These are phyloP conservation scores for Pangasius larnaudii DNA, from an alignment of 2,797 vertebrate species.

Conservation along the genomic window DNA sequence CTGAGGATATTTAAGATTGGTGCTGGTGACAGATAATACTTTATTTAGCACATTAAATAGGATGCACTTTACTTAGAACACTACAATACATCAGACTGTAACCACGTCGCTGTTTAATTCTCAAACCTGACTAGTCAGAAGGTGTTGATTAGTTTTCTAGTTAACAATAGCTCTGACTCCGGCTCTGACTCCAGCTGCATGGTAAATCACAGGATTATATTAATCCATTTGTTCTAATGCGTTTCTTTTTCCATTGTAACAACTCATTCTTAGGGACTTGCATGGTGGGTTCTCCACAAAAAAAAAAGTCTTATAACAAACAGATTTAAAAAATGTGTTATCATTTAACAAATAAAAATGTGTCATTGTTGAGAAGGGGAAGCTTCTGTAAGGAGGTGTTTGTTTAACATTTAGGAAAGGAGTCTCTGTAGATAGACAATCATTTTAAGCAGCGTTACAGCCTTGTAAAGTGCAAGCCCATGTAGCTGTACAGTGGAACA, in stretches of 20 bases:
- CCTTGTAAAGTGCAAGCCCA: background rate
- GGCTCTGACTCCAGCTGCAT: background rate
- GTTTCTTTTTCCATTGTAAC: background rate
- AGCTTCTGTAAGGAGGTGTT: background rate
- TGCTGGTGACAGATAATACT: background rate
- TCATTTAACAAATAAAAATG: background rate
- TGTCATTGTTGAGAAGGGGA: background rate
- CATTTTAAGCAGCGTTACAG: background rate
- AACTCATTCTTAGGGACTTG: background rate
- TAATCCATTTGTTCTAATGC: background rate
- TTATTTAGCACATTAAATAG: background rate
- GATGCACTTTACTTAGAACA: background rate
- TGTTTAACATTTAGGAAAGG: background rate
- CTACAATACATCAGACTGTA: background rate
- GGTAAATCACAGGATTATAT: background rate
- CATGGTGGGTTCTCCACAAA: background rate
- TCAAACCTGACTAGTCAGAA: background rate
- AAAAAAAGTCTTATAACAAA: background rate
- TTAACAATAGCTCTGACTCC: background rate
- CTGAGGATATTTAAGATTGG: background rate
- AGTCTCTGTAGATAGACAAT: background rate
- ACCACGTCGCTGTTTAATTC: background rate
- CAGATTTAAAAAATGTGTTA: background rate
- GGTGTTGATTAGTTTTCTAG: background rate
- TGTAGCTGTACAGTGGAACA: background rate